Percentiles rank a stretch among this genome's conserved stretches.
Evolutionary conservation across 1,140 invertebrate genomes (phyloP).

Genomic region (Ceratoteleas bidentatus): DNA sequence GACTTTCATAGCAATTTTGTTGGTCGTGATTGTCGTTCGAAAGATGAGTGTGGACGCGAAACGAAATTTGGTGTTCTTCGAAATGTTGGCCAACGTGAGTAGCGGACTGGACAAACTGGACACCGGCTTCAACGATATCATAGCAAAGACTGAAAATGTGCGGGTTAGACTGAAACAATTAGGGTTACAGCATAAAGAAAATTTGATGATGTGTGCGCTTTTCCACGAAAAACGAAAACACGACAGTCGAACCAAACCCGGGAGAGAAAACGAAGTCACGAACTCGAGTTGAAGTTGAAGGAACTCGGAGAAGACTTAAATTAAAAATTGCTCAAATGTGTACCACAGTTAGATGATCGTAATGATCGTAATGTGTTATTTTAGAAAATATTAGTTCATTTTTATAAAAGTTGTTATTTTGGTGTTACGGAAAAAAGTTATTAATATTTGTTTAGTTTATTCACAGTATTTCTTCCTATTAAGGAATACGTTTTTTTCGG

Average conservation of each 20-base stretch:
- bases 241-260: conserved; percentile 18
- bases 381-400: no score
- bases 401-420: no score
- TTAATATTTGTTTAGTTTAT: no score
- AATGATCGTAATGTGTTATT: no score
- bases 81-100: conserved; percentile 75
- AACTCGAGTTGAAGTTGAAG: conserved; percentile 1
- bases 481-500: no score
- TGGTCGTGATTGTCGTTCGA: conserved; percentile 64
- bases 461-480: no score
- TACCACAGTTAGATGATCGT: not conserved
- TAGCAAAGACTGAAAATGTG: conserved; percentile 67
- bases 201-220: conserved; percentile 69
- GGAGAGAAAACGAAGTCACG: not conserved
- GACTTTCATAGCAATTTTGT: conserved; percentile 60
- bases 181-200: conserved; percentile 69
- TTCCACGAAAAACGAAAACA: conserved; percentile 59
- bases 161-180: conserved; percentile 66
- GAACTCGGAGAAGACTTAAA: not conserved
- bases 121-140: conserved; percentile 69
- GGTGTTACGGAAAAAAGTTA: no score
- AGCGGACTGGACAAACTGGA: conserved; percentile 73
- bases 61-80: conserved; percentile 61
- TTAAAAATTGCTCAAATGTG: conserved; percentile 14
- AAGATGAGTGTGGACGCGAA: conserved; percentile 63